These are phyloP conservation scores for Zaprionus lachaisei DNA, from an alignment of 1,140 invertebrate genomes.

Conservation along the genomic window DNA sequence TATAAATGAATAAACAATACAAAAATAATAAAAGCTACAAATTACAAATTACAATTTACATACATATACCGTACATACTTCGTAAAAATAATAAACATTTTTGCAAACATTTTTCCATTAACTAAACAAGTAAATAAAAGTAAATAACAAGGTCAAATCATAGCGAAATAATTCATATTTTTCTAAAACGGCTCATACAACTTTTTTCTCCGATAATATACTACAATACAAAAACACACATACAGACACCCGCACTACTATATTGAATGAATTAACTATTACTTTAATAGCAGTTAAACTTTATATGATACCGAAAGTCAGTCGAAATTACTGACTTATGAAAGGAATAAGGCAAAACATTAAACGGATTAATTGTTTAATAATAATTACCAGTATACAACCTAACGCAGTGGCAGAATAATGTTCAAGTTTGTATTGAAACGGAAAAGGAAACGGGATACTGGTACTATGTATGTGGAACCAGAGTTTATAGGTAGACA, in stretches of 20 bases:
- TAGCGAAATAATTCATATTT: constrained; percentile 68
- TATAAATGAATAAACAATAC: constrained; percentile 11
- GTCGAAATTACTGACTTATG: constrained; percentile 8
- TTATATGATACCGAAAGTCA: constrained; percentile 52
- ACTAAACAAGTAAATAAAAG: constrained; percentile 11
- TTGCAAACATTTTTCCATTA: constrained; percentile 40
- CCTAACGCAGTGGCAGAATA: constrained; percentile 14
- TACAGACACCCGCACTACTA: constrained; percentile 53
- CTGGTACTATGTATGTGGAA: constrained; percentile 37
- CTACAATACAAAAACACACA: constrained; percentile 23
- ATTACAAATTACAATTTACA: constrained; percentile 23
- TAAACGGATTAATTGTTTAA: constrained; percentile 29
- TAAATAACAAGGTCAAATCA: constrained; percentile 52
- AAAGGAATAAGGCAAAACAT: not conserved
- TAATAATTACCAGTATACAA: constrained; percentile 21
- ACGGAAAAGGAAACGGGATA: constrained; percentile 22
- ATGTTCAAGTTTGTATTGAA: constrained; percentile 37
- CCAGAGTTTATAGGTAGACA: constrained; percentile 72
- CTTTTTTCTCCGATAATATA: constrained; percentile 57
- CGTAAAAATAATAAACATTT: constrained; percentile 35
- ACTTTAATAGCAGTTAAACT: constrained; percentile 78
- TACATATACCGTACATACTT: constrained; percentile 42
- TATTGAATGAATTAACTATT: constrained; percentile 57
- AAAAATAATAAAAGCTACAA: constrained; percentile 17
- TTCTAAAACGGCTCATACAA: constrained; percentile 74